These are phyloP conservation scores for Drosophila rhopaloa DNA, from an alignment of 1,140 invertebrate genomes.

Conservation along the genomic window DNA sequence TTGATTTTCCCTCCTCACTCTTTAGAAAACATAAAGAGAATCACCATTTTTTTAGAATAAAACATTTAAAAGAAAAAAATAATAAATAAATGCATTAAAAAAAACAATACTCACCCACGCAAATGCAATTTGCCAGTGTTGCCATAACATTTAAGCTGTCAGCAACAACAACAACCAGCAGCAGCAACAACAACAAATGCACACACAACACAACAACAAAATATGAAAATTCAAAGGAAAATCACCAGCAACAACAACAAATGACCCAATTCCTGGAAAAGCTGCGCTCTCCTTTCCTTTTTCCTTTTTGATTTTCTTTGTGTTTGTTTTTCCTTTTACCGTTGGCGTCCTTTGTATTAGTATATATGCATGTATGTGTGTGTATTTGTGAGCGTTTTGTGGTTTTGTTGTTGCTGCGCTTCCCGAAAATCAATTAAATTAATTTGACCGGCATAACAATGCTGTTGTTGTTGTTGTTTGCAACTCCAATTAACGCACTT, in stretches of 20 bases:
- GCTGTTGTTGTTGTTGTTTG: conserved; percentile 18
- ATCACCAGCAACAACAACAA: conserved; percentile 25
- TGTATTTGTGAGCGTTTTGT: conserved; percentile 21
- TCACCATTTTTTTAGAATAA: neutral
- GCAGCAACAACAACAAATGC: conserved; percentile 30
- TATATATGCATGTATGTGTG: conserved; percentile 19
- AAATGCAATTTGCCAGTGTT: conserved; percentile 47
- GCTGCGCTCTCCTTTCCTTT: conserved; percentile 34
- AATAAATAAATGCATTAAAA: neutral
- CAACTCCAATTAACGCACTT: conserved; percentile 26
- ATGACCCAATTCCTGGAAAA: conserved; percentile 76
- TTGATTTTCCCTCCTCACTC: conserved; percentile 13
- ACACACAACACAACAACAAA: conserved; percentile 20
- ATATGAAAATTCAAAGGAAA: conserved; percentile 15
- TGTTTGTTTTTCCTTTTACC: conserved; percentile 59
- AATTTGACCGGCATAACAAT: conserved; percentile 22
- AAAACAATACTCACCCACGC: conserved; percentile 44
- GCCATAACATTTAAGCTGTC: conserved; percentile 59
- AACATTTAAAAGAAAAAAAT: neutral
- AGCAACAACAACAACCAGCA: conserved; percentile 26
- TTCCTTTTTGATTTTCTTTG: conserved; percentile 34
- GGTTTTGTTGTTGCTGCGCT: conserved; percentile 23
- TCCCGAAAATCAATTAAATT: conserved; percentile 1
- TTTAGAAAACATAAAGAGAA: neutral
- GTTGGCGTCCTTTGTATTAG: conserved; percentile 16